These are phyloP conservation scores for Neuroscelio doddi DNA, from an alignment of 2,888 invertebrate genomes.

Conservation along the genomic window DNA sequence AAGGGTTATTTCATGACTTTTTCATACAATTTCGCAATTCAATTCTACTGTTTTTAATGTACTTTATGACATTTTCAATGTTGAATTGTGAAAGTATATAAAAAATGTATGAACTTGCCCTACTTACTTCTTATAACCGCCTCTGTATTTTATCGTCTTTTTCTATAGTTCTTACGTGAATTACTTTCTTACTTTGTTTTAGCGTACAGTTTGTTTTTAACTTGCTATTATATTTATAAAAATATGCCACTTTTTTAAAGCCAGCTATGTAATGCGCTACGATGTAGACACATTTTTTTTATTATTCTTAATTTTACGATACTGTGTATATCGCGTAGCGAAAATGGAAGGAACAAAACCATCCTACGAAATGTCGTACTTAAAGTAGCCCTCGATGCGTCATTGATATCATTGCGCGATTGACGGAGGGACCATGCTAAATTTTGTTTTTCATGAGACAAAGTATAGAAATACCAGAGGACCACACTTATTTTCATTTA, in stretches of 20 bases:
- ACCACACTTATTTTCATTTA: no score
- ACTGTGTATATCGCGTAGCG: background rate
- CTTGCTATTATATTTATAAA: slow-evolving; percentile 63
- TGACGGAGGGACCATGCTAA: slow-evolving; percentile 40
- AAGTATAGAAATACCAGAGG: background rate
- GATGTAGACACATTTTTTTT: slow-evolving; percentile 16
- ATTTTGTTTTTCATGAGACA: background rate
- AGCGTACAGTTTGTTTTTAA: slow-evolving; percentile 68
- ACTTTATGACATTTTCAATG: no score
- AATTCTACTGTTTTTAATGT: no score
- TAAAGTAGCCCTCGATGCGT: slow-evolving; percentile 43
- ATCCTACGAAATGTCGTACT: slow-evolving; percentile 51
- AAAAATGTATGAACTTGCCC: slow-evolving; percentile 21
- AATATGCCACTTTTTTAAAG: slow-evolving; percentile 22
- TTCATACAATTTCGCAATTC: background rate
- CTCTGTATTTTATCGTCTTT: slow-evolving; percentile 66
- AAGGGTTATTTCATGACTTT: slow-evolving; percentile 3
- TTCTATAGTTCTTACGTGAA: slow-evolving; percentile 64
- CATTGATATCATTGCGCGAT: slow-evolving; percentile 9
- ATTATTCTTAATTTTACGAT: slow-evolving; percentile 30
- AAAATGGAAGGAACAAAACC: background rate
- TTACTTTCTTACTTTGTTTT: slow-evolving; percentile 60
- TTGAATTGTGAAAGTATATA: slow-evolving; percentile 1
- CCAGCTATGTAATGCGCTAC: slow-evolving; percentile 3
- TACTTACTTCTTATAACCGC: slow-evolving; percentile 67